These are phyloP conservation scores for Hipposideros larvatus DNA, from an alignment of 2,797 vertebrate genomes.

Conservation along the genomic window DNA sequence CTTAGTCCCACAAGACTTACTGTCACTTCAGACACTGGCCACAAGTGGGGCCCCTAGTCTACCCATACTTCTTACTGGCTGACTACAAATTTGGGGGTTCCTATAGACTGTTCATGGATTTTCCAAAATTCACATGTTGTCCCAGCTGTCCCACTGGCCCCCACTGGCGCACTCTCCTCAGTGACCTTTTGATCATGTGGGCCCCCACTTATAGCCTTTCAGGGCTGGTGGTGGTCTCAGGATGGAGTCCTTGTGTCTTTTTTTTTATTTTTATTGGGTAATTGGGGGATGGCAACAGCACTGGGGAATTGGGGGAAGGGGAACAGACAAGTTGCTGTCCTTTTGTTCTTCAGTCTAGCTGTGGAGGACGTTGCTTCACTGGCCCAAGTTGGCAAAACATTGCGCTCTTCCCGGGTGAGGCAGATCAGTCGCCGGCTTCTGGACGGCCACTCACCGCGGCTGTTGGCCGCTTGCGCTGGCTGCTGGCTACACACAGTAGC, in stretches of 20 bases:
- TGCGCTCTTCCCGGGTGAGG: too few relatives aligned
- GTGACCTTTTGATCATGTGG: background rate
- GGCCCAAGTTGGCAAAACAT: too few relatives aligned
- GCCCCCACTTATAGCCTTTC: background rate
- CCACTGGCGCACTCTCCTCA: background rate
- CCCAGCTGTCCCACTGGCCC: background rate
- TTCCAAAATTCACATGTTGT: background rate
- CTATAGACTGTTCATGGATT: background rate
- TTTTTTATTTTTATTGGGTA: too few relatives aligned
- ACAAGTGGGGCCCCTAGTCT: background rate
- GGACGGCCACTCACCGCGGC: too few relatives aligned
- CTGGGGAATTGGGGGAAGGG: too few relatives aligned
- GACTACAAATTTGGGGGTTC: background rate
- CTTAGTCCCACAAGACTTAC: background rate
- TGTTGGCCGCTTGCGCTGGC: too few relatives aligned
- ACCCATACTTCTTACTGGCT: background rate
- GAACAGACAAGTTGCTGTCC: too few relatives aligned
- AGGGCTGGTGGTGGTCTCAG: background rate
- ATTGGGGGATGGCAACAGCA: too few relatives aligned
- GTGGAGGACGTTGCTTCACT: too few relatives aligned
- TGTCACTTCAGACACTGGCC: background rate
- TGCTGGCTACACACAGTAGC: too few relatives aligned
- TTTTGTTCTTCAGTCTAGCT: too few relatives aligned
- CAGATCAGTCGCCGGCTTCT: too few relatives aligned
- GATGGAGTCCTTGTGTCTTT: background rate